Conservation (phyloP, 2,113 vertebrate genomes). For the Ictalurus punctatus region DNA sequence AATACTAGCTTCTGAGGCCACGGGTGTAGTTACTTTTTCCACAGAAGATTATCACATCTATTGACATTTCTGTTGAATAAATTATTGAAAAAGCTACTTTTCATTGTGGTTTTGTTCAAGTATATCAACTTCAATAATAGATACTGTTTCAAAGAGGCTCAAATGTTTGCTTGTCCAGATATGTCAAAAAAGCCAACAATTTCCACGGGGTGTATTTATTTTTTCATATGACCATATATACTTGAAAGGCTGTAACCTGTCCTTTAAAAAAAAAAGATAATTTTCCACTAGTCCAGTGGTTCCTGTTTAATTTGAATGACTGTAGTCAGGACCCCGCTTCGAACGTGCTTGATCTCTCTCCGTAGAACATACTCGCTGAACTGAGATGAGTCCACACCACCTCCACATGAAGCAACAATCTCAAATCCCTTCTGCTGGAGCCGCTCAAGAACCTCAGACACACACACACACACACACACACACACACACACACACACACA, state of each 20-base stretch:
- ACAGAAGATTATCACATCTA: too few relatives aligned
- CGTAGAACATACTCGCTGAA: slow-evolving; percentile 93
- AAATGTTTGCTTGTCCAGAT: too few relatives aligned
- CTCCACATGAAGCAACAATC: slow-evolving; percentile 89
- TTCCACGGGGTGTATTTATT: too few relatives aligned
- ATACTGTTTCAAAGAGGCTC: too few relatives aligned
- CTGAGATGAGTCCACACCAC: slow-evolving; percentile 93
- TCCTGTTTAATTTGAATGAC: slow-evolving; percentile 91
- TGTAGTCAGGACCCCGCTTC: slow-evolving; percentile 68
- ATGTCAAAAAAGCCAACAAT: too few relatives aligned
- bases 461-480: slow-evolving; percentile 42
- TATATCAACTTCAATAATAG: too few relatives aligned
- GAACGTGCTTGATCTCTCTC: slow-evolving; percentile 80
- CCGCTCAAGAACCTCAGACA: slow-evolving; percentile 87
- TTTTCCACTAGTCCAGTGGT: slow-evolving; percentile 76
- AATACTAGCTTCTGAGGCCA: too few relatives aligned
- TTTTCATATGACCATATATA: background rate
- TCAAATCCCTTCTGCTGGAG: slow-evolving; percentile 90
- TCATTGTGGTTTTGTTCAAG: too few relatives aligned
- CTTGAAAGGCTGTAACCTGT: slow-evolving; percentile 11
- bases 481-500: slow-evolving; percentile 18
- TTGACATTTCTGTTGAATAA: too few relatives aligned
- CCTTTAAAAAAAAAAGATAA: slow-evolving; percentile 27
- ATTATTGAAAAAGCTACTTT: too few relatives aligned
- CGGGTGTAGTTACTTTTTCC: too few relatives aligned